Base-by-base conservation (phyloP, 1,140 invertebrate genomes). In the Euura lappo region DNA sequence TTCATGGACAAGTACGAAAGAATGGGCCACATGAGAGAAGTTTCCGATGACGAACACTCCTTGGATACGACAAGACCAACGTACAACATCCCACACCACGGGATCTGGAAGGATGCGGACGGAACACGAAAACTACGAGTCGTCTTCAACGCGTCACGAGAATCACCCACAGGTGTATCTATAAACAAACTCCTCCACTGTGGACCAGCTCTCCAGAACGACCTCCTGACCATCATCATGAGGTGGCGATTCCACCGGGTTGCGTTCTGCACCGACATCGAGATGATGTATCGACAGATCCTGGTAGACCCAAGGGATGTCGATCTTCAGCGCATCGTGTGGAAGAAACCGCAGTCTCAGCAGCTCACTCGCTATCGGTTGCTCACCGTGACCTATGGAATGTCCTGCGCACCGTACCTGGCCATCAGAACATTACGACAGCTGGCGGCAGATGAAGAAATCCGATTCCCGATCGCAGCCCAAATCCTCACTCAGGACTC, bases 371-470 rank as follows among this genome's bases (percentile, higher is more conserved):
- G 70, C 10, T 88, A 66, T 77, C 72, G 70, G 44, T 68, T 88
- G 3, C 78, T 69, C 5, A 87, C 81, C 1, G 79, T 87, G 2
- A 87, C 85, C 0, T 89, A 84, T 73, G 85, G 87, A 2, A 82
- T 80, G 68, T 46, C 77, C 3, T 74, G 73, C 6, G 79, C 80
- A 8, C 74, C 83, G 0, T 87, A 77, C 75, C 72, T 83, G 60
- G 83, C 83, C 0, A 77, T 74, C 6, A 68, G 77, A 68, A 76
- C 60, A 77, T 64, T 88, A 4, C 47, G 81, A n/a, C 80, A 80
- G 78, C 70, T 81, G 0, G 79, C 75, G 6, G 71, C 43, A 68
- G 83, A 84, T 70, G 75, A 78, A 74, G 76, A 68, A 66, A 8
- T 69, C 10, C 66, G 75, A 2, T 83, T 74, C 78, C 79, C 82